A percentile compares a stretch with the other conserved stretches of the same genome.
phyloP scores from a whole-genome alignment of 2,113 vertebrate genomes.

The Asarcornis scutulata region DNA sequence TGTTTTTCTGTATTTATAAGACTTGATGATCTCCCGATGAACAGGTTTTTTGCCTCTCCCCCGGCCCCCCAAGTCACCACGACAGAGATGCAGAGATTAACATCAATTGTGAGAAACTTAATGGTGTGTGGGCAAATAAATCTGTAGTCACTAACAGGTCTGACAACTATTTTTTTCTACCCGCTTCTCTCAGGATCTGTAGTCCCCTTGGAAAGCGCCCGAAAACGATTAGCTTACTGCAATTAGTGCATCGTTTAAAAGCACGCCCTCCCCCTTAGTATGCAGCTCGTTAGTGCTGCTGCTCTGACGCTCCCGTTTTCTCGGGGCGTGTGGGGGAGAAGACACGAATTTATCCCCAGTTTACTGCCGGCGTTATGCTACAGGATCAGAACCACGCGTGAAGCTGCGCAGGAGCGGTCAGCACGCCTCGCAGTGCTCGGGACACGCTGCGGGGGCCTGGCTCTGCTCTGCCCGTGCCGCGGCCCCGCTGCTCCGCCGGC shows the following conservation, averaged over 20 bases:
- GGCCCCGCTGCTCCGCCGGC: neutral
- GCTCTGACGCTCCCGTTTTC: fast-evolving
- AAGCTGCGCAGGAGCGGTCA: neutral
- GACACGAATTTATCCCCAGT: fast-evolving
- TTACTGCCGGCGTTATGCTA: fast-evolving
- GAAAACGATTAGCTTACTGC: neutral
- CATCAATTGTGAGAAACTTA: neutral
- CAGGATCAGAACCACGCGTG: fast-evolving
- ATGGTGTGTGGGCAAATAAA: neutral
- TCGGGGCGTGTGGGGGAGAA: neutral
- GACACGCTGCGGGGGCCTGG: no score
- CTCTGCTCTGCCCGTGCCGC: no score
- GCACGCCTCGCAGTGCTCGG: no score
- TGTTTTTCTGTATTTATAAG: neutral
- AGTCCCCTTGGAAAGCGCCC: neutral
- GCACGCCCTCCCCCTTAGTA: no score
- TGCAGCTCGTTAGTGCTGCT: fast-evolving
- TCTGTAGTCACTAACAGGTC: neutral
- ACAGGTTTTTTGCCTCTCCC: neutral
- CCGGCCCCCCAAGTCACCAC: neutral
- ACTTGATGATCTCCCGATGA: neutral
- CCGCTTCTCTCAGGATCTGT: neutral
- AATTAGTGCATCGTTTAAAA: neutral
- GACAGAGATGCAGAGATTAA: neutral
- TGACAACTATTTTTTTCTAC: neutral